These are phyloP conservation scores for Danio jaintianensis DNA, from an alignment of 2,797 vertebrate genomes.

Conservation along the genomic window DNA sequence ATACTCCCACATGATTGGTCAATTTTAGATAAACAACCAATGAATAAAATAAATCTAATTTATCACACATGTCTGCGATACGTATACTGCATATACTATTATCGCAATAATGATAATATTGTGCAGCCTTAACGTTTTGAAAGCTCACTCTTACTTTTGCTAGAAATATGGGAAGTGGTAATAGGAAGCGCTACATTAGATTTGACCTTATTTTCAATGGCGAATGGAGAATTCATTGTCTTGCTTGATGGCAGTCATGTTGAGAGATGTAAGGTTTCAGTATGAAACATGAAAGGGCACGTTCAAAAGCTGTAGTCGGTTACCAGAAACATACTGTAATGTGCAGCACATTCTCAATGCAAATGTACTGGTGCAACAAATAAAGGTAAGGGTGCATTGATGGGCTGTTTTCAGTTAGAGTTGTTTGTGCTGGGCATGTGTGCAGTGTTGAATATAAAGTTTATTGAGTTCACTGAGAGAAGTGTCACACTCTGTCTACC, in stretches of 20 bases:
- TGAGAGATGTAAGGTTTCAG: background rate
- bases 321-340: background rate
- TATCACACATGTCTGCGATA: too few species aligned
- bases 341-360: background rate
- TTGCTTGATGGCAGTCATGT: background rate
- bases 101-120: too few species aligned
- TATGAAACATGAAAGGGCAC: background rate
- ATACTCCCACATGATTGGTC: too few species aligned
- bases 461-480: slow-evolving; percentile 3
- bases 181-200: background rate
- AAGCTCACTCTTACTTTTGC: background rate
- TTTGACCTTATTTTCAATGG: background rate
- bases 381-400: background rate
- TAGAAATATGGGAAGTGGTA: background rate
- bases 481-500: background rate
- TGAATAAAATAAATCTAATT: too few species aligned
- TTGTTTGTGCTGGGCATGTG: background rate
- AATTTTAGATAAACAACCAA: too few species aligned
- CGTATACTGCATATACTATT: too few species aligned
- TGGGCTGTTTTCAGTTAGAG: background rate
- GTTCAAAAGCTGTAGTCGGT: background rate
- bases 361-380: background rate
- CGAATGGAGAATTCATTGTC: slow-evolving; percentile 4
- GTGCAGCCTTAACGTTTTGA: background rate
- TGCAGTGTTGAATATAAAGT: background rate